Evolutionary conservation across 1,140 invertebrate species (phyloP).

Genomic region (Drosophila pallidifrons): DNA sequence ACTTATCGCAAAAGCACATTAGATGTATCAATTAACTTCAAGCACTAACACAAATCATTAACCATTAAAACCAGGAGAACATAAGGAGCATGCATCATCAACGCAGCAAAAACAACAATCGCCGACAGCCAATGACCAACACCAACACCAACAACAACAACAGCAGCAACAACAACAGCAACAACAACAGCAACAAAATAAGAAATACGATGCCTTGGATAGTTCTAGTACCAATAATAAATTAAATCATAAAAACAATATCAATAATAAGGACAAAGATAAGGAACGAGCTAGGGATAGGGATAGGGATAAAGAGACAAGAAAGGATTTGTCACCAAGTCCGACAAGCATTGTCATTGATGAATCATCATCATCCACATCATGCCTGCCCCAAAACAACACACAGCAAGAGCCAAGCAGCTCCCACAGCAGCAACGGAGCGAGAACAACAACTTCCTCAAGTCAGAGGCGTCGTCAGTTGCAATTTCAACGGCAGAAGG

Average conservation of each 20-base stretch:
- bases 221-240: slow-evolving; percentile 73
- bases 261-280: slow-evolving; percentile 67
- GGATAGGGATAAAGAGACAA: slow-evolving; percentile 45
- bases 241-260: slow-evolving; percentile 76
- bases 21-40: slow-evolving; percentile 39
- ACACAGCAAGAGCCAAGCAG: slow-evolving; percentile 37
- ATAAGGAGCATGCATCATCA: slow-evolving; percentile 73
- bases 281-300: slow-evolving; percentile 43
- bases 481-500: slow-evolving; percentile 72
- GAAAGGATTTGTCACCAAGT: slow-evolving; percentile 57
- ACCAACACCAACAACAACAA: slow-evolving; percentile 33
- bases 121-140: slow-evolving; percentile 43
- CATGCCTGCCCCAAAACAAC: slow-evolving; percentile 48
- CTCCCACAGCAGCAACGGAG: neutral
- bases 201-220: slow-evolving; percentile 72
- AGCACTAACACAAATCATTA: slow-evolving; percentile 23
- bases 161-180: slow-evolving; percentile 31
- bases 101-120: slow-evolving; percentile 46
- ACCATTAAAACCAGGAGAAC: slow-evolving; percentile 60
- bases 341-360: slow-evolving; percentile 33
- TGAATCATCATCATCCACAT: slow-evolving; percentile 53
- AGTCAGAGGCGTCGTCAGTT: slow-evolving; percentile 68
- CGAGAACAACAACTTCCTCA: slow-evolving; percentile 44
- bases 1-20: slow-evolving; percentile 17
- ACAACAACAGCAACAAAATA: slow-evolving; percentile 54